Evolutionary conservation across 2,797 vertebrate species (phyloP).

Genomic region (Sebastes minor): DNA sequence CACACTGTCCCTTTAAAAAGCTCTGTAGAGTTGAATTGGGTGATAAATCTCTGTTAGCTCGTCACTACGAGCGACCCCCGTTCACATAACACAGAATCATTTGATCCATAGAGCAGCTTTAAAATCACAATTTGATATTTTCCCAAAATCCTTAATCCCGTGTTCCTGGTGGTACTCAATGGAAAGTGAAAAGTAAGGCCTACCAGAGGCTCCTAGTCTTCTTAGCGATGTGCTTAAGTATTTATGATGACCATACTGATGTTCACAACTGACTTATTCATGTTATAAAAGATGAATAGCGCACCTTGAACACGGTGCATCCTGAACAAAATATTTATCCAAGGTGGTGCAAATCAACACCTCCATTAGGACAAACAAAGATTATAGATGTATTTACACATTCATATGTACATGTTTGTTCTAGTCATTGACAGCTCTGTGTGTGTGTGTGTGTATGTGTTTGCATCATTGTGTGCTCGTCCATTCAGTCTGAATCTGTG

Average conservation of each 20-base stretch:
- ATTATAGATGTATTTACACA: neutral
- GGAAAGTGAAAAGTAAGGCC: neutral
- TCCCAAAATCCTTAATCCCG: neutral
- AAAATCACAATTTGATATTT: neutral
- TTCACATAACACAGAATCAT: no score
- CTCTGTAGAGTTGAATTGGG: no score
- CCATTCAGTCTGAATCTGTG: neutral
- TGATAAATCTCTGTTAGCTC: no score
- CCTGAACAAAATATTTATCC: neutral
- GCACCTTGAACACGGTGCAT: neutral
- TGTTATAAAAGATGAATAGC: neutral
- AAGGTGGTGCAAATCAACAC: neutral
- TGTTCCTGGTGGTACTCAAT: neutral
- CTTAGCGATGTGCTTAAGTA: neutral
- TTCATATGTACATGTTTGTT: neutral
- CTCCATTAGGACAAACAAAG: neutral
- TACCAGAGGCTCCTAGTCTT: neutral
- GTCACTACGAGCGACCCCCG: no score
- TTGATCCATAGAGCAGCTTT: no score
- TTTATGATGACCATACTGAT: neutral
- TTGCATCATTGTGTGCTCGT: neutral
- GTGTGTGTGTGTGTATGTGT: neutral
- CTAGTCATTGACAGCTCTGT: neutral
- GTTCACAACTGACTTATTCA: conserved; percentile 3
- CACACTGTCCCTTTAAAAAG: no score